Base-by-base conservation (phyloP, 2,113 vertebrate species). In the Vulpes ferrilata region DNA sequence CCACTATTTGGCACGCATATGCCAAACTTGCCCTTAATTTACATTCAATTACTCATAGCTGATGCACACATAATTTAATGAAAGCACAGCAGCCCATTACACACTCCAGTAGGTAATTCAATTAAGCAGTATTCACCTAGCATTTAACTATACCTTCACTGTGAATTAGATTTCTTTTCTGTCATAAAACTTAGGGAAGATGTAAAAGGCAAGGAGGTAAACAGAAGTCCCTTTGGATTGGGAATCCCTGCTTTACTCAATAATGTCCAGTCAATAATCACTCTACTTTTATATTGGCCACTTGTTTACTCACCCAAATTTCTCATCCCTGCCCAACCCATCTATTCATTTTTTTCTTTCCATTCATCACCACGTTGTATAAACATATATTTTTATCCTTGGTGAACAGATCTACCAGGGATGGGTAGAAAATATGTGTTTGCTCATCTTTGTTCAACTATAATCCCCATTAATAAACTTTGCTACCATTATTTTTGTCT, bases 101-200 rank as follows among this genome's bases (percentile, higher is more conserved):
- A 95, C 57, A 74, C 88, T 85, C 78, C 43, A 94, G 64, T 86
- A 86, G 60, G 55, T 96, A 96, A 92, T 91, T 67, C 92, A 96
- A 91, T 95, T 97, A 97, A 81, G 84, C 93, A 81, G 96, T 91
- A 83, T 80, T 76, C 90, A 96, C 69, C 81, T 89, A 59, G 60
- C 30, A 55, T 90, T 88, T 82, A 97, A 93, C 78, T 81, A 25
- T 30, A 59, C n/a, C 30, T 85, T 74, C 60, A 51, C n/a, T 90
- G 65, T 81, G 92, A 98, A 90, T 90, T 64, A 96, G 81, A 87
- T 59, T 92, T 25, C 32, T 78, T 87, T 82, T 84, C 64, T 87
- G 88, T 96, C 92, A 92, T n/a, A 88, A 93, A 97, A 84, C 53
- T 60, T 62, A 48, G n/a, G 25, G 32, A 95, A 16, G n/a, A 71